Evolutionary conservation across 2,888 invertebrate species (phyloP).

Genomic region (Hybos culiciformis): DNA sequence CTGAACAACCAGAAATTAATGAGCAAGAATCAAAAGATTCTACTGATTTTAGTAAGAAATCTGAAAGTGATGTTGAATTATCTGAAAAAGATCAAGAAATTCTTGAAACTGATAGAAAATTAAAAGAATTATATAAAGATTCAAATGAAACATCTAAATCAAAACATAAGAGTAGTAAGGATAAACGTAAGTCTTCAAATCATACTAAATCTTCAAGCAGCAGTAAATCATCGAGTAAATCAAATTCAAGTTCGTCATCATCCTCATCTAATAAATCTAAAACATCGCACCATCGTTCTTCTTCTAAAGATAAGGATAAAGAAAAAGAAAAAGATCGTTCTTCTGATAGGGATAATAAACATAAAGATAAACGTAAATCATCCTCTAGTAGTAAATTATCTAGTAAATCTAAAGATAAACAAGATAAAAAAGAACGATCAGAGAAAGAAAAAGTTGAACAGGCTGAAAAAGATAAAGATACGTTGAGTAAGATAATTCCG

Average conservation of each 20-base stretch:
- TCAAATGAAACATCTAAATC: slow-evolving; percentile 10
- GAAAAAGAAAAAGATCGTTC: slow-evolving; percentile 29
- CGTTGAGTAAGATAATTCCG: slow-evolving; percentile 49
- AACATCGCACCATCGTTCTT: slow-evolving; percentile 22
- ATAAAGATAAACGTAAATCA: slow-evolving; percentile 26
- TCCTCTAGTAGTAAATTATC: slow-evolving; percentile 15
- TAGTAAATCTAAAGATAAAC: slow-evolving; percentile 21
- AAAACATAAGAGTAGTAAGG: slow-evolving; percentile 29
- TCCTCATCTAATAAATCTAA: slow-evolving; percentile 26
- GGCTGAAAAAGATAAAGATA: slow-evolving; percentile 53
- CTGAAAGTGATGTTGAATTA: slow-evolving; percentile 26
- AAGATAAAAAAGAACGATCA: slow-evolving; percentile 22
- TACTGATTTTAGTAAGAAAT: slow-evolving; percentile 9
- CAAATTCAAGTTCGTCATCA: slow-evolving; percentile 20
- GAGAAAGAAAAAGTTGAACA: slow-evolving; percentile 33
- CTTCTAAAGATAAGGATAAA: slow-evolving; percentile 18
- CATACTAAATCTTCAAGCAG: slow-evolving; percentile 27
- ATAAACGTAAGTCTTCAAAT: slow-evolving; percentile 31
- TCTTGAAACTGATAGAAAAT: slow-evolving; percentile 28
- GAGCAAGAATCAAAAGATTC: slow-evolving; percentile 6
- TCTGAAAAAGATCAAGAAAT: slow-evolving; percentile 13
- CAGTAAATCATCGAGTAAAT: slow-evolving; percentile 23
- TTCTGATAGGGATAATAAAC: slow-evolving; percentile 31
- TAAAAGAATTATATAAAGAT: no score
- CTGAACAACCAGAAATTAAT: neutral